phyloP scores from a whole-genome alignment of 2,113 vertebrate genomes.

The Siphamia tubifer region DNA sequence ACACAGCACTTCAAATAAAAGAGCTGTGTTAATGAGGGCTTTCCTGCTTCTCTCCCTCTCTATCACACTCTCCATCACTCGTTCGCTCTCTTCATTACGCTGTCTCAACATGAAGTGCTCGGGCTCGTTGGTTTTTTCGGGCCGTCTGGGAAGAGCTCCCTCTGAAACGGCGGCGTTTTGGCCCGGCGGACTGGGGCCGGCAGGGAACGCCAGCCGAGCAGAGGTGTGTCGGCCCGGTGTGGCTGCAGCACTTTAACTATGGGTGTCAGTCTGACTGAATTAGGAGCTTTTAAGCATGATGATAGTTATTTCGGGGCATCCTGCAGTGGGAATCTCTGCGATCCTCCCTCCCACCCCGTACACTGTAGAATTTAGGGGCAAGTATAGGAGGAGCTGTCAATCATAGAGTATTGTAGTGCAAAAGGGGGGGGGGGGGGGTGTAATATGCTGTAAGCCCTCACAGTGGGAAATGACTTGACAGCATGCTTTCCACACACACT shows the following conservation, averaged over 20 bases:
- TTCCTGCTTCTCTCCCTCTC: slow-evolving; percentile 52
- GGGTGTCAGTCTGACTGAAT: slow-evolving; percentile 54
- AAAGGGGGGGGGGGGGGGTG: no score
- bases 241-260: slow-evolving; percentile 36
- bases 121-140: slow-evolving; percentile 51
- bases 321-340: slow-evolving; percentile 27
- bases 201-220: not conserved
- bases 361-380: slow-evolving; percentile 30
- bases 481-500: slow-evolving; percentile 34
- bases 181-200: not conserved
- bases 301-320: slow-evolving; percentile 67
- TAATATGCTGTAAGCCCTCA: slow-evolving; percentile 64
- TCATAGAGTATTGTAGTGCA: slow-evolving; percentile 59
- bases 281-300: slow-evolving; percentile 61
- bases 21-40: slow-evolving; percentile 78
- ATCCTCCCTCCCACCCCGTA: not conserved
- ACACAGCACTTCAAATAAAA: slow-evolving; percentile 71
- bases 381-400: slow-evolving; percentile 57
- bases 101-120: slow-evolving; percentile 25
- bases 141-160: slow-evolving; percentile 13
- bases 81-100: slow-evolving; percentile 45
- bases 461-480: slow-evolving; percentile 52
- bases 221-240: slow-evolving; percentile 20
- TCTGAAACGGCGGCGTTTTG: slow-evolving; percentile 1
- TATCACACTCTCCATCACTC: slow-evolving; percentile 38